A percentile compares a stretch with the other conserved stretches of the same genome.
Evolutionary conservation across 2,888 invertebrate genomes (phyloP).

Genomic region (Chymomyza fuscimana): DNA sequence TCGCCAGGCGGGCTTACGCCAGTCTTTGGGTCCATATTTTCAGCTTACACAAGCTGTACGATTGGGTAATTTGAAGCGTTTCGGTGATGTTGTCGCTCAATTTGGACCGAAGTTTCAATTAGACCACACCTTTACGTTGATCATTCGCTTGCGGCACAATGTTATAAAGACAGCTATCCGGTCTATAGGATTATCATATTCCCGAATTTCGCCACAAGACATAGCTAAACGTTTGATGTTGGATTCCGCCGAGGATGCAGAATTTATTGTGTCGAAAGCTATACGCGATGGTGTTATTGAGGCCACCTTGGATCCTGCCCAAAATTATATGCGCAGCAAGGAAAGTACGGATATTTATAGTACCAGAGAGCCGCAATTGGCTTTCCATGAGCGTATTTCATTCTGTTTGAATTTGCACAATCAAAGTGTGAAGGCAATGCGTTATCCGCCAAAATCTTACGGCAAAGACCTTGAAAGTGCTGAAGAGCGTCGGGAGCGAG

Average conservation of each 20-base stretch:
- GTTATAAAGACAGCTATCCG: slow-evolving; percentile 99
- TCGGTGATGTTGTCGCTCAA: slow-evolving; percentile 94
- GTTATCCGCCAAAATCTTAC: slow-evolving; percentile 99
- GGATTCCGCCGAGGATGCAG: slow-evolving; percentile 98
- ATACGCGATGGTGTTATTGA: slow-evolving; percentile 99
- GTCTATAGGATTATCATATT: slow-evolving; percentile 97
- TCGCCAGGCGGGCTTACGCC: slow-evolving; percentile 92
- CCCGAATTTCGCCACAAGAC: slow-evolving; percentile 95
- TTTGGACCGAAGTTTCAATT: slow-evolving; percentile 94
- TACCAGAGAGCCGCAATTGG: slow-evolving; percentile 96
- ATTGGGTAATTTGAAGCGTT: slow-evolving; percentile 95
- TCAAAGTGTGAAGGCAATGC: slow-evolving; percentile 99
- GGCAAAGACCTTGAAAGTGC: slow-evolving; percentile 98
- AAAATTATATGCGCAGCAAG: slow-evolving; percentile 97
- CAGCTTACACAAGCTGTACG: slow-evolving; percentile 98
- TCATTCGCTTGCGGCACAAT: slow-evolving; percentile 97
- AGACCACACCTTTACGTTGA: slow-evolving; percentile 97
- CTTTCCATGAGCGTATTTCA: slow-evolving; percentile 97
- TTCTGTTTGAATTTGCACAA: slow-evolving; percentile 99
- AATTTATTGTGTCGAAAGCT: slow-evolving; percentile 98
- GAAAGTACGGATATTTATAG: slow-evolving; percentile 98
- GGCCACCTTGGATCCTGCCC: slow-evolving; percentile 96
- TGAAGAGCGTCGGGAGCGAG: slow-evolving; percentile 96
- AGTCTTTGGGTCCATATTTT: slow-evolving; percentile 96
- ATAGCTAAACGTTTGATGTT: slow-evolving; percentile 96